Evolutionary conservation across 2,797 vertebrate genomes (phyloP).

Genomic region (Tangara arthus): DNA sequence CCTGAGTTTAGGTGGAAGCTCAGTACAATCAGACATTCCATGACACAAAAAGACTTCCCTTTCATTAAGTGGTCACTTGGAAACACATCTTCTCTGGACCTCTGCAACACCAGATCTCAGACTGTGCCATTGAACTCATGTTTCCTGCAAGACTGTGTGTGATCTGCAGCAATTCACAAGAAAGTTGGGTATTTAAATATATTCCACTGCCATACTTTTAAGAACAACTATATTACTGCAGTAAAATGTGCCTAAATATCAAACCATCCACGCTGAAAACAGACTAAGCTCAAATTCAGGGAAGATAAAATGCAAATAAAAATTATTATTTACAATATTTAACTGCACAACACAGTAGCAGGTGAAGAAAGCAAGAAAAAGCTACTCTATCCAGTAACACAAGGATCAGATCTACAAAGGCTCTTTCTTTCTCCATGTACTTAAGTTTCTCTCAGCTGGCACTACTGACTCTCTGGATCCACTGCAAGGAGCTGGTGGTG

Average conservation of each 20-base stretch:
- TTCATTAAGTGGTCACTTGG: neutral
- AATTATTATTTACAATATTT: neutral
- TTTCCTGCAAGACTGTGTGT: neutral
- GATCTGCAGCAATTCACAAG: neutral
- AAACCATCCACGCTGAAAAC: neutral
- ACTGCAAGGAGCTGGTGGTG: neutral
- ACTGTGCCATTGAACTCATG: neutral
- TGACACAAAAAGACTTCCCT: neutral
- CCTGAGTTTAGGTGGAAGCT: neutral
- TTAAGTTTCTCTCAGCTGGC: neutral
- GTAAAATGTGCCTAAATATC: neutral
- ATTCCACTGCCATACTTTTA: neutral
- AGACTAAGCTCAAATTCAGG: neutral
- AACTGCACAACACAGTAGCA: neutral
- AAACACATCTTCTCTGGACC: neutral
- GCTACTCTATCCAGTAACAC: neutral
- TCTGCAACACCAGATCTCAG: neutral
- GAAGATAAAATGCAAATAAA: slow-evolving; percentile 1
- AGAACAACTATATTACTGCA: neutral
- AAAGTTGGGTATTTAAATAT: neutral
- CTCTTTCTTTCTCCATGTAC: neutral
- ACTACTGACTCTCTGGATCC: neutral
- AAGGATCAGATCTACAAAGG: neutral
- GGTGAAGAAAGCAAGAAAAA: neutral
- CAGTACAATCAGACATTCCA: neutral